Evolutionary conservation across 2,888 invertebrate species (phyloP), one percentile per base, ranked within the genome.

Genomic region (Apodemia zela): DNA sequence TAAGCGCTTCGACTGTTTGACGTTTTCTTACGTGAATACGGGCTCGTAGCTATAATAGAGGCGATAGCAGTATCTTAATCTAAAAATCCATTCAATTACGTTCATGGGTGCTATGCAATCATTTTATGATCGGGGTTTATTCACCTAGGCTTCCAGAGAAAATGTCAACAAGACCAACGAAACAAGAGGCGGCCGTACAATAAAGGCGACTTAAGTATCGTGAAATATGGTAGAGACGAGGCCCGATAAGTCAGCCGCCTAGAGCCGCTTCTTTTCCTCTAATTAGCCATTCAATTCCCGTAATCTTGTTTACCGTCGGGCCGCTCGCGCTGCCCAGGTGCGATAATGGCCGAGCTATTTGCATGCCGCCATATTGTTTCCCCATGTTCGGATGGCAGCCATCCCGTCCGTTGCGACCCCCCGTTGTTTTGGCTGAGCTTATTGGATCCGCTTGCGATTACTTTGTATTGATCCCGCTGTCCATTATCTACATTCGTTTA

Each of bases 231-330:
- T 73, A 71, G 80, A 84, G 84, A 87, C 89, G 87, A 85, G 85
- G 75, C 75, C 79, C 81, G 87, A 87, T 89, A 89, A 87, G 81
- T 89, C 82, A 87, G 86, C 75, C 73, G 69, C 79, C 76, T 79
- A 77, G 77, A 80, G 79, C 78, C 80, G 85, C 86, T 89, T 89
- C 87, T 90, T 90, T 90, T 90, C 81, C 87, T 84, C 88, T 90
- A 89, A 91, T 91, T 90, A 91, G 90, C 86, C 87, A 90, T 90
- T 91, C 91, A 87, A 89, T 90, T 88, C 89, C 85, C 90, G 90
- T 90, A 90, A 89, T 90, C 88, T 90, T 91, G 90, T 90, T 90
- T 89, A 88, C 89, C 38, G 38, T 87, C 81, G 85, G 80, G 78
- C 77, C 79, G 81, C 80, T 78, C 79, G 77, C 78, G 83, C 88